Evolutionary conservation across 2,113 vertebrate genomes (phyloP), one percentile per base, ranked within the genome.

Genomic region (Psittacus erithacus): DNA sequence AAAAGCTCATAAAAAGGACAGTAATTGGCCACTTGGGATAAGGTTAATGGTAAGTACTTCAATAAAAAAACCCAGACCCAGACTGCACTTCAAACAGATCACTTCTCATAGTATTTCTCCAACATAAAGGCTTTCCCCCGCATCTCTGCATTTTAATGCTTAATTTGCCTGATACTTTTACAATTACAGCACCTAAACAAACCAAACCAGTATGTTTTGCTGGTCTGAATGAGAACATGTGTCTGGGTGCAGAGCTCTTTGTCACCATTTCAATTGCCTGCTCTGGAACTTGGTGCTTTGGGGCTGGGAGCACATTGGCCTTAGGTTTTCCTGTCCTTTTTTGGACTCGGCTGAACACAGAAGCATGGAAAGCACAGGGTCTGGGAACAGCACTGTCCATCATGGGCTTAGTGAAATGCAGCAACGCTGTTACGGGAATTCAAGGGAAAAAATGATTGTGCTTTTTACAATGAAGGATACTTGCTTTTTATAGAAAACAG

Each of bases 1-100:
- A 8, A 95, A 93, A 64, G 69, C 88, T 47, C 78, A 73, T 79
- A 67, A 94, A 92, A 94, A 84, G 70, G 49, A 94, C 77, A 65
- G 47, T 78, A 96, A 81, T 95, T 97, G 81, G 83, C 73, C 92
- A 78, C 81, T 82, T 70, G 85, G 35, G 82, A 95, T 64, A 9
- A 78, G 90, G 88, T 70, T 93, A 95, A 97, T 93, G 93, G 92
- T 92, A 95, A 97, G 95, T 95, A 86, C 82, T 95, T 82, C 43
- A 77, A 92, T 84, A 85, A 95, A 71, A 95, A 86, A 53, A 33
- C 6, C 4, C 22, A 79, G 77, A 3, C 13, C 28, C 46, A 53
- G 78, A 27, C 88, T 69, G 62, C 23, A 19, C 78, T 90, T 86
- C 74, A 82, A 88, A 92, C 29, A 82, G 87, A 80, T 92, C 82